Evolutionary conservation across 2,797 vertebrate species (phyloP).

Genomic region (Leptodon cayanensis): DNA sequence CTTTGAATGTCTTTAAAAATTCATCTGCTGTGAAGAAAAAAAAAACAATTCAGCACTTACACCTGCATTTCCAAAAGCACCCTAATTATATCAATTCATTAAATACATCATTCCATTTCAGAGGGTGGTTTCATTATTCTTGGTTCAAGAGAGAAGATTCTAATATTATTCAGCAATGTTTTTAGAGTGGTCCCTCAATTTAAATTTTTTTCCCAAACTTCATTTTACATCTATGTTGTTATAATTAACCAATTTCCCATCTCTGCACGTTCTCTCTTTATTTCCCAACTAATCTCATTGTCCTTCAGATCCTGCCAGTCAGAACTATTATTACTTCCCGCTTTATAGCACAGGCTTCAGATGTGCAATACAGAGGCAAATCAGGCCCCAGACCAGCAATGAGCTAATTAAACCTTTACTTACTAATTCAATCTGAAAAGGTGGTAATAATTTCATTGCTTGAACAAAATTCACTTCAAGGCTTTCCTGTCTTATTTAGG

Average conservation of each 20-base stretch:
- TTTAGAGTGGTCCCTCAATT: background rate
- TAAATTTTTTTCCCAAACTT: background rate
- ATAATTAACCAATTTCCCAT: slow-evolving; percentile 12
- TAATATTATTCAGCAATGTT: background rate
- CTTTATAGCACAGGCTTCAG: background rate
- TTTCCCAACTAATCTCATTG: background rate
- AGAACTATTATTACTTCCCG: background rate
- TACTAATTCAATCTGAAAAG: background rate
- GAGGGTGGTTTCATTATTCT: background rate
- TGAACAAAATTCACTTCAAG: background rate
- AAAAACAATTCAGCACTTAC: background rate
- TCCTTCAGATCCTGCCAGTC: background rate
- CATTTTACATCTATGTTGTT: background rate
- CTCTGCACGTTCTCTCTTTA: background rate
- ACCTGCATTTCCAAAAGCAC: background rate
- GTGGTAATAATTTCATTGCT: background rate
- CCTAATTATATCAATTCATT: background rate
- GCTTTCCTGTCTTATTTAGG: background rate
- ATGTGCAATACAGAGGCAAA: background rate
- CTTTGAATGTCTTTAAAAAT: background rate
- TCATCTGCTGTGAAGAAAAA: background rate
- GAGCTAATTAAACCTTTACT: background rate
- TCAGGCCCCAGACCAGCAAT: background rate
- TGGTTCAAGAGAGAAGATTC: background rate
- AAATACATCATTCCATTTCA: background rate